Conservation (phyloP, 2,113 vertebrate species). For the Sus scrofa region DNA sequence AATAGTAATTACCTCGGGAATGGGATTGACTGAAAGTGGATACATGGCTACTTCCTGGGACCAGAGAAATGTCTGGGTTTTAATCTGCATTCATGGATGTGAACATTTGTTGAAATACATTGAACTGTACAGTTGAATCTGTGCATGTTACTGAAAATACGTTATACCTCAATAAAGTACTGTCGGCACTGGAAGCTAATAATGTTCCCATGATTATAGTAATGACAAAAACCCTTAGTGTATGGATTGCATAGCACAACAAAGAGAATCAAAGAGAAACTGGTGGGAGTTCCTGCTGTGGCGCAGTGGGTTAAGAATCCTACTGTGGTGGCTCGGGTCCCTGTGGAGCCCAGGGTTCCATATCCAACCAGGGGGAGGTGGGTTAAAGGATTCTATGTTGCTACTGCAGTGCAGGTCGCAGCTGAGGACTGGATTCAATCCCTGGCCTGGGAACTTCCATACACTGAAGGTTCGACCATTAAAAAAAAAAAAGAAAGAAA, state of each 20-base stretch:
- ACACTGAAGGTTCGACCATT: too few species aligned
- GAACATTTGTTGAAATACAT: neutral
- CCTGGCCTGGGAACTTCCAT: too few species aligned
- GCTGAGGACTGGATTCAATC: too few species aligned
- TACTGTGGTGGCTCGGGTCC: too few species aligned
- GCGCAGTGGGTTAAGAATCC: too few species aligned
- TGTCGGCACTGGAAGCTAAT: neutral
- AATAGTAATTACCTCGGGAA: neutral
- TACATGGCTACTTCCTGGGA: neutral
- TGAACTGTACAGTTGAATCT: neutral
- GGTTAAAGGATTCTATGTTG: too few species aligned
- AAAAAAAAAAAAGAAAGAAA: too few species aligned
- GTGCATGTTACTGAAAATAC: neutral
- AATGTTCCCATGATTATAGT: neutral
- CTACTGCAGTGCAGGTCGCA: too few species aligned
- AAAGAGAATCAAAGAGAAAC: neutral
- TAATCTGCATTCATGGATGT: neutral
- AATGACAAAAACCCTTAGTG: neutral
- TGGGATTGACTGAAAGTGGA: neutral
- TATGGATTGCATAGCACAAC: neutral
- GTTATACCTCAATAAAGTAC: neutral
- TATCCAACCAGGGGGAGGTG: too few species aligned
- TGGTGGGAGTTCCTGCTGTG: too few species aligned
- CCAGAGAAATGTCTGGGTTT: neutral
- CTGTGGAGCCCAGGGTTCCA: too few species aligned